Conservation (phyloP, 1,140 invertebrate species). For the Anastrepha ludens region DNA sequence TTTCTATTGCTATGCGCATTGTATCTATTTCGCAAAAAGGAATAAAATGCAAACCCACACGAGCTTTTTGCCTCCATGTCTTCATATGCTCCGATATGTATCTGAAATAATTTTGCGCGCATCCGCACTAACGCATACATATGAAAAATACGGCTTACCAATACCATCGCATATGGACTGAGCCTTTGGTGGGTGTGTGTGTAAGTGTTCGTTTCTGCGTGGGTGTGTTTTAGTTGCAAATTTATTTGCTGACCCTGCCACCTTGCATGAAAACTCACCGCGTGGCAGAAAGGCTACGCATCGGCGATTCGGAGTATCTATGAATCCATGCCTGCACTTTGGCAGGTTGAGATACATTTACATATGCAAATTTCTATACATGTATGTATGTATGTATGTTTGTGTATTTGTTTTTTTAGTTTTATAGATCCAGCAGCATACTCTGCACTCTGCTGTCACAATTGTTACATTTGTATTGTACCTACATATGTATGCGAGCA, state of each 20-base stretch:
- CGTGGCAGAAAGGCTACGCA: not conserved
- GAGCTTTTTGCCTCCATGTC: not conserved
- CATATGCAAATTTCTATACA: not conserved
- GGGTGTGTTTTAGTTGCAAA: not conserved
- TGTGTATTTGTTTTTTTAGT: not conserved
- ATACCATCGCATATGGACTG: not conserved
- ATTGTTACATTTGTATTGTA: not conserved
- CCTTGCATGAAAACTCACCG: not conserved
- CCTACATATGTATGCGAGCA: not conserved
- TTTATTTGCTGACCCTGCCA: constrained; percentile 41
- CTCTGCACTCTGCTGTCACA: not conserved
- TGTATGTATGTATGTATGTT: not conserved
- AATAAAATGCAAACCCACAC: not conserved
- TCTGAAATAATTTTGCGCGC: constrained; percentile 46
- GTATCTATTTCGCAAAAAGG: constrained; percentile 27
- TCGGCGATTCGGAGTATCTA: not conserved
- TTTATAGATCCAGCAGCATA: not conserved
- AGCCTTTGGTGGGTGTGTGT: not conserved
- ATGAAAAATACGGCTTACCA: not conserved
- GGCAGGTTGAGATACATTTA: not conserved
- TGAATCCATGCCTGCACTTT: not conserved
- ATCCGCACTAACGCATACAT: not conserved
- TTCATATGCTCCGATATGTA: not conserved
- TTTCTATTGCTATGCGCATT: not conserved
- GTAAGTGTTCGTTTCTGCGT: not conserved